These are phyloP conservation scores for Scytalopus superciliaris DNA, from an alignment of 2,113 vertebrate species.

Conservation along the genomic window DNA sequence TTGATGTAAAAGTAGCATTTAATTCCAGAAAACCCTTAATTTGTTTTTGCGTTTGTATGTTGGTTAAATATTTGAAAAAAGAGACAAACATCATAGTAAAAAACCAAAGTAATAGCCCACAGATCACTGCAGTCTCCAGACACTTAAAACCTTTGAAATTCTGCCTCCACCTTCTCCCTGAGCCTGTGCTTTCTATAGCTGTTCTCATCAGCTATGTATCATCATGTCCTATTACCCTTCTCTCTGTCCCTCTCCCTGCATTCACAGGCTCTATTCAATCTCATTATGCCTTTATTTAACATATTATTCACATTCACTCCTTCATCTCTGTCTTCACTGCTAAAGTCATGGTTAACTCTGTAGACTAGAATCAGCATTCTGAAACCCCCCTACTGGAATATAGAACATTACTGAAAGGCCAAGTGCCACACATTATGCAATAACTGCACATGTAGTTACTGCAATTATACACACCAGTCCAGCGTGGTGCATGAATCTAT, in stretches of 20 bases:
- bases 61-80: background rate
- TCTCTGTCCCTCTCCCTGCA: background rate
- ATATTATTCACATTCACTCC: background rate
- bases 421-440: background rate
- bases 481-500: rapidly evolving
- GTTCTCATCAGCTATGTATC: background rate
- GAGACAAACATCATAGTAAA: background rate
- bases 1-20: background rate
- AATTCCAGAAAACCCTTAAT: background rate
- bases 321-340: background rate
- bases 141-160: background rate
- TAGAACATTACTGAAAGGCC: background rate
- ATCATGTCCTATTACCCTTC: background rate
- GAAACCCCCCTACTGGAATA: background rate
- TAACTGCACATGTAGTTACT: background rate
- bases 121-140: background rate
- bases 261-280: background rate
- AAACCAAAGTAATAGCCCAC: background rate
- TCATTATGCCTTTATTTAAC: background rate
- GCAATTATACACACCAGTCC: background rate
- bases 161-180: background rate
- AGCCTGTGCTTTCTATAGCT: background rate
- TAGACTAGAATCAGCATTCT: background rate
- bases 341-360: background rate
- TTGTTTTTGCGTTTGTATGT: background rate